These are phyloP conservation scores for Nasonia longicornis DNA, from an alignment of 1,140 invertebrate genomes.

Conservation along the genomic window DNA sequence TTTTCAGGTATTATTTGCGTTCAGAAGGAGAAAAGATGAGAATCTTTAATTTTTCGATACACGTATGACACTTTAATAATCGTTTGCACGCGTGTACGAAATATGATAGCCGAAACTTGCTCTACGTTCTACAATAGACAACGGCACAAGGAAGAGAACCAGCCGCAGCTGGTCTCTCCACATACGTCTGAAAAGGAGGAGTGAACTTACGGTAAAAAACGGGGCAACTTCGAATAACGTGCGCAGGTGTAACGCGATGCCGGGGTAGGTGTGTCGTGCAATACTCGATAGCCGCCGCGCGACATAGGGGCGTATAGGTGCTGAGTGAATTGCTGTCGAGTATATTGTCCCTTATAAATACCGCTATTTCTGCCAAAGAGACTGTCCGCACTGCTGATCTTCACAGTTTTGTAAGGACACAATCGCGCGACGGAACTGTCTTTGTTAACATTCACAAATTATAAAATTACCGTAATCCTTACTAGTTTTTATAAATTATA, in stretches of 20 bases:
- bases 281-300: not conserved
- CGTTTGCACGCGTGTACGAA: too few species aligned
- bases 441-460: too few species aligned
- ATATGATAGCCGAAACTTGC: not conserved
- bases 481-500: too few species aligned
- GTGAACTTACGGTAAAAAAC: not conserved
- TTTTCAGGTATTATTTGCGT: too few species aligned
- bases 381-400: not conserved
- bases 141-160: not conserved
- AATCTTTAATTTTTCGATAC: too few species aligned
- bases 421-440: too few species aligned
- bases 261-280: conserved; percentile 12
- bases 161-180: not conserved
- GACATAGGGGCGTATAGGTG: not conserved
- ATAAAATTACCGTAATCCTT: too few species aligned
- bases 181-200: not conserved
- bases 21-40: too few species aligned
- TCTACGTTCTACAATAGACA: conserved; percentile 10
- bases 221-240: not conserved
- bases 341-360: not conserved
- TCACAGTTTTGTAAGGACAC: not conserved
- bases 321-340: not conserved
- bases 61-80: too few species aligned
- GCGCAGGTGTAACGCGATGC: conserved; percentile 25
- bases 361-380: not conserved